These are phyloP conservation scores for Jordanella pulchra DNA, from an alignment of 2,797 vertebrate genomes.

Conservation along the genomic window DNA sequence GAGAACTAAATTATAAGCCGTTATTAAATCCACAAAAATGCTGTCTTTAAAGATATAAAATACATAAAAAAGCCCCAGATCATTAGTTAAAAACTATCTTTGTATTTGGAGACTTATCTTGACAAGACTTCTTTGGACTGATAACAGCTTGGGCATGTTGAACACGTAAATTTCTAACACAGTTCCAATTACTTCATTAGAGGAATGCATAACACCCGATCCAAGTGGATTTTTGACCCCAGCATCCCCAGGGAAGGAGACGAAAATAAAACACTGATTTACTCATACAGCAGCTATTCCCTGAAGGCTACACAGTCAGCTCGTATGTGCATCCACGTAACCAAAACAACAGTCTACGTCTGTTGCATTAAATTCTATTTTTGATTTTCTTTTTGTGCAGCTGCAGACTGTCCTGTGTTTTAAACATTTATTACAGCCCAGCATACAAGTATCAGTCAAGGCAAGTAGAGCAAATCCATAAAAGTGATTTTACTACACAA, in stretches of 20 bases:
- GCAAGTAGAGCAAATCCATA: conserved; percentile 28
- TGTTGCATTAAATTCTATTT: background rate
- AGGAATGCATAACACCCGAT: background rate
- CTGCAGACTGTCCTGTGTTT: conserved; percentile 8
- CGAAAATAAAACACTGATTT: conserved; percentile 46
- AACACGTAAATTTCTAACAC: background rate
- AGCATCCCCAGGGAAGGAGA: conserved; percentile 8
- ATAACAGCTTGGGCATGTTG: background rate
- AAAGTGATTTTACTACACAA: conserved; percentile 10
- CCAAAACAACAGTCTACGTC: conserved; percentile 8
- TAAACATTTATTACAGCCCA: background rate
- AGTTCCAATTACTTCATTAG: background rate
- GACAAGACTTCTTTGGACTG: background rate
- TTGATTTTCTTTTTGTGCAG: conserved; percentile 3
- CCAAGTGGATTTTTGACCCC: conserved; percentile 3
- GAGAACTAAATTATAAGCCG: background rate
- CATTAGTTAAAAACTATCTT: no score
- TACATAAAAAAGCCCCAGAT: background rate
- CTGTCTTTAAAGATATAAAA: background rate
- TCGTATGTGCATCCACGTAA: conserved; percentile 7
- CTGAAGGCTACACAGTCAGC: conserved; percentile 24
- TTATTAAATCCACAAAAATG: background rate
- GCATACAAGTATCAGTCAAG: conserved; percentile 23
- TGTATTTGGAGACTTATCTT: background rate
- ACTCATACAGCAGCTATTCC: conserved; percentile 32